phyloP scores from a whole-genome alignment of 2,113 vertebrate species.

The Herpailurus yagouaroundi region DNA sequence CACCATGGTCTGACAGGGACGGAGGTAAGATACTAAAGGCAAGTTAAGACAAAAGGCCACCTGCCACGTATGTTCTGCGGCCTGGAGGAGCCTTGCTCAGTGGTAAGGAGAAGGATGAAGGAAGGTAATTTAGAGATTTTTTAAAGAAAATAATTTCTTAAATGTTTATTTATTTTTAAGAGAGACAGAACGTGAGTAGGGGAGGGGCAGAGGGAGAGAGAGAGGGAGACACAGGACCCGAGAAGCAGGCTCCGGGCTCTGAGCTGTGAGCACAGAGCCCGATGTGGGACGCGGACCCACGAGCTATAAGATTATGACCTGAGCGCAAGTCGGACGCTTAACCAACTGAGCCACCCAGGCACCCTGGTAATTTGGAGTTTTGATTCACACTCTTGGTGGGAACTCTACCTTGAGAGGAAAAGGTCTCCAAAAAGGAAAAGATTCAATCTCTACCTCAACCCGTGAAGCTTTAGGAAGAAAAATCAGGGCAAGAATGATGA shows the following conservation, averaged over 20 bases:
- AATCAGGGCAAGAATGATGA: neutral
- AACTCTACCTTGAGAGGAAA: neutral
- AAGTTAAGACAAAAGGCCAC: neutral
- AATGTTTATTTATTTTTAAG: no score
- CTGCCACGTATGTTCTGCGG: neutral
- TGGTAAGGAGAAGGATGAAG: neutral
- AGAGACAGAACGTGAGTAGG: no score
- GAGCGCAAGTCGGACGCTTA: no score
- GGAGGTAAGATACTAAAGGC: neutral
- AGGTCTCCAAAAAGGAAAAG: neutral
- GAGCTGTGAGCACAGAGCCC: no score
- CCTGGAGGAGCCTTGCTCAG: neutral
- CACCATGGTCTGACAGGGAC: neutral
- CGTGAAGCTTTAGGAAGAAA: neutral
- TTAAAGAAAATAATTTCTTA: no score
- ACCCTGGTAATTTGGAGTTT: neutral
- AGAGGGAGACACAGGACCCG: no score
- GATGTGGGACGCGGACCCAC: no score
- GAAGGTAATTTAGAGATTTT: neutral
- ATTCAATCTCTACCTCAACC: neutral
- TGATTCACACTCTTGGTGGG: slow-evolving; percentile 3
- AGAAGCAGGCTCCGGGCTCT: no score
- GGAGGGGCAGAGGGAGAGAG: no score
- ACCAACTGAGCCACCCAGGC: no score
- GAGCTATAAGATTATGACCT: no score